phyloP scores from a whole-genome alignment of 2,797 vertebrate species.

The Tangara arthus region DNA sequence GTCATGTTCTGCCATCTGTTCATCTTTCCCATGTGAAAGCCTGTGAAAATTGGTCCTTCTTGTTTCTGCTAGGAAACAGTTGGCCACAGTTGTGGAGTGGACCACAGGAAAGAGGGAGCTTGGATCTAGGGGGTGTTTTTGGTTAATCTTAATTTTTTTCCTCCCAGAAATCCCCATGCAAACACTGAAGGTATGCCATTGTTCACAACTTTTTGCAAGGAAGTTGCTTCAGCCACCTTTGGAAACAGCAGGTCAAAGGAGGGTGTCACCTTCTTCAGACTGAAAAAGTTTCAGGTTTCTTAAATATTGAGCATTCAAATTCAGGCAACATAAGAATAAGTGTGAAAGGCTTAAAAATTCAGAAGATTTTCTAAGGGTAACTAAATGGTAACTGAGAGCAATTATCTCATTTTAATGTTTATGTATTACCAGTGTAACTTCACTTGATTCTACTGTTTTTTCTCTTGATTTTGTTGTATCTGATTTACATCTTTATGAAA shows the following conservation, averaged over 20 bases:
- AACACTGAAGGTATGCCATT: neutral
- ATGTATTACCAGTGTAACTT: neutral
- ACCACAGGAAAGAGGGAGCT: neutral
- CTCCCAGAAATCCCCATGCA: neutral
- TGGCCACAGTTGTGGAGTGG: neutral
- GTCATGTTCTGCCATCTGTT: neutral
- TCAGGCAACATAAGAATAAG: neutral
- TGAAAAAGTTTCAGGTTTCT: neutral
- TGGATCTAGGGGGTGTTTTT: neutral
- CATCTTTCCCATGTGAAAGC: neutral
- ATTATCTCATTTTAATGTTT: neutral
- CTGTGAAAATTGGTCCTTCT: neutral
- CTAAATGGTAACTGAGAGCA: neutral
- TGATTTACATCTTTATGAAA: neutral
- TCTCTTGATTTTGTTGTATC: neutral
- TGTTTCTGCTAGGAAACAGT: neutral
- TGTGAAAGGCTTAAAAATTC: neutral
- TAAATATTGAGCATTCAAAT: neutral
- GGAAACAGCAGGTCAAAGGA: neutral
- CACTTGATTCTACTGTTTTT: neutral
- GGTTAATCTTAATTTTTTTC: neutral
- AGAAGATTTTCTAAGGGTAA: neutral
- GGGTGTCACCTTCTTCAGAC: neutral
- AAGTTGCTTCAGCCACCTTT: neutral
- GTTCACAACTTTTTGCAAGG: neutral